Conservation (phyloP, 2,888 invertebrate species). For the Athalia circularis region DNA sequence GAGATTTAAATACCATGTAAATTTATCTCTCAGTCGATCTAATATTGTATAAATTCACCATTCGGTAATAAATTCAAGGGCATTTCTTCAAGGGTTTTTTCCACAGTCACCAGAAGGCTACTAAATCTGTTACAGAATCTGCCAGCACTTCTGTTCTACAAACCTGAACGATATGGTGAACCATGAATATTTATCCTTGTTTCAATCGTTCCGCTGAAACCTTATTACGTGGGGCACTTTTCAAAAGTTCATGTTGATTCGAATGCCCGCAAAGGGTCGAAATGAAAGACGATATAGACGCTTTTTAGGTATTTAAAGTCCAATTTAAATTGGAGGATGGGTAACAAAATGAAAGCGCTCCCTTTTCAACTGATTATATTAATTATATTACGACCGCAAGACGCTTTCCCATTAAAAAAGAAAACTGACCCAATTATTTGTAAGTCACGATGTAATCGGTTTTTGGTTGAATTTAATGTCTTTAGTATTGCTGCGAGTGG, state of each 20-base stretch:
- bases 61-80: slow-evolving; percentile 24
- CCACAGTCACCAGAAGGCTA: slow-evolving; percentile 15
- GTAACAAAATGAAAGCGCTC: background rate
- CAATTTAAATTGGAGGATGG: background rate
- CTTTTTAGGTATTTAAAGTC: background rate
- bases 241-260: background rate
- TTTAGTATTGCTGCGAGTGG: slow-evolving; percentile 26
- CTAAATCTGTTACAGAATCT: slow-evolving; percentile 22
- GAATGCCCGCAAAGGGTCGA: background rate
- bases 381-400: background rate
- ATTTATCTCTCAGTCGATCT: slow-evolving; percentile 20
- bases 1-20: slow-evolving; percentile 32
- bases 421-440: background rate
- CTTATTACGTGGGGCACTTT: slow-evolving; percentile 12
- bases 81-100: slow-evolving; percentile 15
- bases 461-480: slow-evolving; percentile 26
- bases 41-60: slow-evolving; percentile 16
- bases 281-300: background rate
- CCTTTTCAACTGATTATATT: background rate
- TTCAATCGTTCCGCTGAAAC: slow-evolving; percentile 10
- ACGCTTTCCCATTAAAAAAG: background rate
- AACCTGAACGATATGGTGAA: background rate
- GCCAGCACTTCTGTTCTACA: slow-evolving; percentile 8
- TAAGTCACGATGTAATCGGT: slow-evolving; percentile 29
- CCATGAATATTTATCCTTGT: slow-evolving; percentile 38